These are phyloP conservation scores for Psephotus haematonotus DNA, from an alignment of 2,113 vertebrate genomes.

Conservation along the genomic window DNA sequence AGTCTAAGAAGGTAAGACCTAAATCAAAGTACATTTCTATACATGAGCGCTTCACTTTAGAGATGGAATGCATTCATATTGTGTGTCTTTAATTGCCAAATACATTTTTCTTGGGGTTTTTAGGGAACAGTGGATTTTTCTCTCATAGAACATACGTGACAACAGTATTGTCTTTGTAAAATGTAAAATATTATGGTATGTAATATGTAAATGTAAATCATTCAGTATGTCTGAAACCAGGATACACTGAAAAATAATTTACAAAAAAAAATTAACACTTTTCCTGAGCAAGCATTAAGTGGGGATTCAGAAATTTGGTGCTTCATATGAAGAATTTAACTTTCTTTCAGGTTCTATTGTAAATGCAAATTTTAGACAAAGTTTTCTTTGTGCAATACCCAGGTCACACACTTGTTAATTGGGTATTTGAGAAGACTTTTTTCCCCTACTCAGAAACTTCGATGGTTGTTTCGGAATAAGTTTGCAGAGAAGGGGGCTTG, in stretches of 20 bases:
- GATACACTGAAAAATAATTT: background rate
- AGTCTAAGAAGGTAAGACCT: background rate
- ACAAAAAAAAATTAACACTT: background rate
- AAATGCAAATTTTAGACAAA: background rate
- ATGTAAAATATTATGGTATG: background rate
- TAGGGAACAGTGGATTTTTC: background rate
- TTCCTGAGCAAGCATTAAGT: background rate
- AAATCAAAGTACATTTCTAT: slow-evolving; percentile 18
- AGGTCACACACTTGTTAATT: background rate
- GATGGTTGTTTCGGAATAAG: background rate
- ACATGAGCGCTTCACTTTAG: background rate
- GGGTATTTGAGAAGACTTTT: background rate
- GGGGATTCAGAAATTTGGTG: background rate
- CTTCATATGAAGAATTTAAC: background rate
- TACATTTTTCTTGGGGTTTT: background rate
- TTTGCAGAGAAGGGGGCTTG: background rate
- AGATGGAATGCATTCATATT: background rate
- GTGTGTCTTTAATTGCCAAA: background rate
- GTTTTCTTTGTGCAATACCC: background rate
- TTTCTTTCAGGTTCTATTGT: background rate
- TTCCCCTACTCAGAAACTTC: background rate
- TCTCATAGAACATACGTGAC: background rate
- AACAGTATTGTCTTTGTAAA: background rate
- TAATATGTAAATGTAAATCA: background rate
- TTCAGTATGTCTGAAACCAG: background rate